A percentile compares a stretch with the other conserved stretches of the same genome.
These are phyloP conservation scores for Notolabrus celidotus DNA, from an alignment of 2,797 vertebrate genomes.

Conservation along the genomic window DNA sequence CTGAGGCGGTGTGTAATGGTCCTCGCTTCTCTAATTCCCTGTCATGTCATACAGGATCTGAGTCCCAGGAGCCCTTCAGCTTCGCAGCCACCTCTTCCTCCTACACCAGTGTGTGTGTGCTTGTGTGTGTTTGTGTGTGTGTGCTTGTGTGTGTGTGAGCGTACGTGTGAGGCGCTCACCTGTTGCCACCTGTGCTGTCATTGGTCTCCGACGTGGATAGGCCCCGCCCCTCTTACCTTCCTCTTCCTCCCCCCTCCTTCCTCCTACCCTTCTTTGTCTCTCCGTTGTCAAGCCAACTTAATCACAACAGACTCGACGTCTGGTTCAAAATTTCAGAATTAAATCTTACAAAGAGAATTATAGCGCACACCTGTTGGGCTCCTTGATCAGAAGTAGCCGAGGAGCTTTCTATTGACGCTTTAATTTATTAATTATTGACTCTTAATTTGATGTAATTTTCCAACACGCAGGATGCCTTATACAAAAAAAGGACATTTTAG, in stretches of 20 bases:
- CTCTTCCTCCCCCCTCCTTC: conserved; percentile 25
- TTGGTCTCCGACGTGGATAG: conserved; percentile 31
- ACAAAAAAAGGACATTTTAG: too few relatives aligned
- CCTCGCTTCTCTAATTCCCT: conserved; percentile 55
- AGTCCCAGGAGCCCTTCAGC: conserved; percentile 53
- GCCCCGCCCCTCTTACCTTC: conserved; percentile 47
- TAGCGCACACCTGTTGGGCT: neutral
- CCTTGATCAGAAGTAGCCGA: neutral
- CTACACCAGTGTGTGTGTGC: neutral
- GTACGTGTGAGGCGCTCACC: conserved; percentile 64
- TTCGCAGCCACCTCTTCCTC: conserved; percentile 14
- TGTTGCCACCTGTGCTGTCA: conserved; percentile 68
- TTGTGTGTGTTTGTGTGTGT: conserved; percentile 8
- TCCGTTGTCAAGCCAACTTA: conserved; percentile 42
- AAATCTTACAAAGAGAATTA: conserved; percentile 4
- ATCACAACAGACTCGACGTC: conserved; percentile 9
- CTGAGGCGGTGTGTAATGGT: conserved; percentile 42
- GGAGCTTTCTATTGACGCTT: too few relatives aligned
- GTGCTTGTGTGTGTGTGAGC: conserved; percentile 2
- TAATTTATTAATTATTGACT: too few relatives aligned
- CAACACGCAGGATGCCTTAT: too few relatives aligned
- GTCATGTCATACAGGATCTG: conserved; percentile 45
- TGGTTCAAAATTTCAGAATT: conserved; percentile 41
- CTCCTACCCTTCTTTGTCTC: neutral
- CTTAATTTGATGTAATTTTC: too few relatives aligned